A percentile compares a stretch with the other conserved stretches of the same genome.
Conservation (phyloP, 2,113 vertebrate genomes). For the Eurypyga helias region DNA sequence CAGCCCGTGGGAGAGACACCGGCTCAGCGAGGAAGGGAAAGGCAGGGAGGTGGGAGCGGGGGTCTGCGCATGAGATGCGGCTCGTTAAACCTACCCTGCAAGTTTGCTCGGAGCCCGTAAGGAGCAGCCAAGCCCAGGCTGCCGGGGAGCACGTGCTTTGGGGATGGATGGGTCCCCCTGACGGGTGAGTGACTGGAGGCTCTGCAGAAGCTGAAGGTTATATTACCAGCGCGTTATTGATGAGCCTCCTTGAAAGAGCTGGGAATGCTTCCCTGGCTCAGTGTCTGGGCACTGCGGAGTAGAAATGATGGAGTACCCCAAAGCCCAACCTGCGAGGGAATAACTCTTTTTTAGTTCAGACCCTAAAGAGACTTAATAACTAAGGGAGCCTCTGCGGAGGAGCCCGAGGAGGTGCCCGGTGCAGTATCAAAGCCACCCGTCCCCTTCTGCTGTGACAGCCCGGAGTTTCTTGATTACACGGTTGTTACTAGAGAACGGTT, state of each 20-base stretch:
- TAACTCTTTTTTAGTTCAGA: background rate
- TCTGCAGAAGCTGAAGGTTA: background rate
- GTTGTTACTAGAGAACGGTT: background rate
- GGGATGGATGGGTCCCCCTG: background rate
- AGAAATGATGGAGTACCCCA: background rate
- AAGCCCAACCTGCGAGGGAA: background rate
- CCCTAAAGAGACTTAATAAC: background rate
- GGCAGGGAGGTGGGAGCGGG: background rate
- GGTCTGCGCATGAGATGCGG: background rate
- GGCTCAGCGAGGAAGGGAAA: too few relatives aligned
- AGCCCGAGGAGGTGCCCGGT: background rate
- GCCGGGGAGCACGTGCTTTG: fast-evolving
- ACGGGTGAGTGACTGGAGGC: background rate
- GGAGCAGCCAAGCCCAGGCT: background rate
- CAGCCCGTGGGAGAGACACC: background rate
- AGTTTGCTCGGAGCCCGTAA: background rate
- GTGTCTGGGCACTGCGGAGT: background rate
- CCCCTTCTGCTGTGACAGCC: too few relatives aligned
- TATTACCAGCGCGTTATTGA: background rate
- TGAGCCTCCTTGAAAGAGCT: background rate
- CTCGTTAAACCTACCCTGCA: fast-evolving
- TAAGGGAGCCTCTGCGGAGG: background rate
- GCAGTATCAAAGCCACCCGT: fast-evolving
- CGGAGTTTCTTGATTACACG: fast-evolving
- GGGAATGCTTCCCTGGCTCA: background rate